Percentiles rank a stretch among this genome's conserved stretches.
Evolutionary conservation across 2,797 vertebrate species (phyloP).

Genomic region (Steatocranus sp.): DNA sequence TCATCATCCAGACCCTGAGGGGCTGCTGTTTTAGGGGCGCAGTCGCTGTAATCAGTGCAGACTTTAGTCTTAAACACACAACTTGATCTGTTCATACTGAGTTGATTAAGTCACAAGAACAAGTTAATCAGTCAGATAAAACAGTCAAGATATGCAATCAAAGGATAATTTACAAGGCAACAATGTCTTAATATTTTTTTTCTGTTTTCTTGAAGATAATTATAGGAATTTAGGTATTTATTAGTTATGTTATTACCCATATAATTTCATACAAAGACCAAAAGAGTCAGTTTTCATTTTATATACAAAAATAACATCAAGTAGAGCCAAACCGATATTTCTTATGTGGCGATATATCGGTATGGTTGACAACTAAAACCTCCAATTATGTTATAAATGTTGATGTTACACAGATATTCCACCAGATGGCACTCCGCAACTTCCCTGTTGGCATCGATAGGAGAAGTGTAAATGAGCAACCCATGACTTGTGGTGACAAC

Average conservation of each 20-base stretch:
- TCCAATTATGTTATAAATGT: background rate
- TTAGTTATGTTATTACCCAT: background rate
- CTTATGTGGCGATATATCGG: background rate
- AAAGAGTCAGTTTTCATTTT: background rate
- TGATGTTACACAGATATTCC: background rate
- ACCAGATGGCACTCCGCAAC: background rate
- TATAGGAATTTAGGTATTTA: background rate
- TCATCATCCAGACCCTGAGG: slow-evolving; percentile 65
- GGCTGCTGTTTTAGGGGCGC: slow-evolving; percentile 54
- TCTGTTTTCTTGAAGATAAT: background rate
- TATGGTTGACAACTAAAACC: background rate
- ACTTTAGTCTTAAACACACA: slow-evolving; percentile 28
- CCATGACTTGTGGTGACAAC: background rate
- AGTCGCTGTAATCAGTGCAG: slow-evolving; percentile 61
- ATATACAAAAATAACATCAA: background rate
- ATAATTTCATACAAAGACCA: background rate
- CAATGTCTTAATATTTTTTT: background rate
- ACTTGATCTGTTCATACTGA: background rate
- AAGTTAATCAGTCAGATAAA: background rate
- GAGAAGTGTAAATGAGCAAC: background rate
- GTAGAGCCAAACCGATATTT: background rate
- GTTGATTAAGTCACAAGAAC: background rate
- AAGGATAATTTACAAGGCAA: background rate
- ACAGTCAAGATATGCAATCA: background rate
- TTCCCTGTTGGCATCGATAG: background rate